Percentiles rank a stretch among this genome's conserved stretches.
phyloP scores from a whole-genome alignment of 2,113 vertebrate species.

The Rissa tridactyla region DNA sequence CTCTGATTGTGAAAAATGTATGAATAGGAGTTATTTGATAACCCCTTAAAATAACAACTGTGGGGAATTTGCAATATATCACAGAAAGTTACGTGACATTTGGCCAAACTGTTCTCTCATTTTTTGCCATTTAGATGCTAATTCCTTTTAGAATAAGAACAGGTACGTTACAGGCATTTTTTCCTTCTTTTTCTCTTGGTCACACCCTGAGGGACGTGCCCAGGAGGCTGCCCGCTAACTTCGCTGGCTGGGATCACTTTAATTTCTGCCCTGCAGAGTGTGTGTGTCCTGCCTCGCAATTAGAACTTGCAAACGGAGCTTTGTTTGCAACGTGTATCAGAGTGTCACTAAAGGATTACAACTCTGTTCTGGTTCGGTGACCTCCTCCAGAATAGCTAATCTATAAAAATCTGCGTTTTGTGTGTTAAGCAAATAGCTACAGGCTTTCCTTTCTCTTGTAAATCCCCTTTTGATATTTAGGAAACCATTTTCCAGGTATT shows the following conservation, averaged over 20 bases:
- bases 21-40: neutral
- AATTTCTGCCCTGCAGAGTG: neutral
- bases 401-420: neutral
- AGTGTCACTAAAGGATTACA: neutral
- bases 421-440: neutral
- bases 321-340: neutral
- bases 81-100: neutral
- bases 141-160: neutral
- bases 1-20: neutral
- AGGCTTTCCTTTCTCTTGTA: neutral
- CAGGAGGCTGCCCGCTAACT: neutral
- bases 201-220: neutral
- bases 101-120: neutral
- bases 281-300: neutral
- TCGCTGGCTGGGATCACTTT: rapidly evolving
- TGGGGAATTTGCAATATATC: neutral
- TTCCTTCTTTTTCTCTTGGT: neutral
- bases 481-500: neutral
- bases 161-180: neutral
- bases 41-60: neutral
- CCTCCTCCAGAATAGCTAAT: neutral
- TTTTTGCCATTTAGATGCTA: neutral
- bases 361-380: neutral
- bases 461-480: neutral
- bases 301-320: neutral